Conservation (phyloP, 2,113 vertebrate genomes). For the Tilapia sparmanii region DNA sequence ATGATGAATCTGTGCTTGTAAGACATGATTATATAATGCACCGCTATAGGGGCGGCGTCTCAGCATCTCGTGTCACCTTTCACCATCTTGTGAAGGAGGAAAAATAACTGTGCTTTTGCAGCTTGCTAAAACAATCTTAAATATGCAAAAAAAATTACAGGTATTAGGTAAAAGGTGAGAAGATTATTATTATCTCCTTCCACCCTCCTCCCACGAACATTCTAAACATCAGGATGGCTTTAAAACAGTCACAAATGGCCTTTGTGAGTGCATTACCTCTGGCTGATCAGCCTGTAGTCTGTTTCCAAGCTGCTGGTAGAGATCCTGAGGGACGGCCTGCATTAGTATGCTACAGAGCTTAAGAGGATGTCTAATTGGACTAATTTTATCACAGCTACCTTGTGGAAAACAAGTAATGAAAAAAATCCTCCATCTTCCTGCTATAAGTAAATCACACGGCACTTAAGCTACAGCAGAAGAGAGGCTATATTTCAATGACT, state of each 20-base stretch:
- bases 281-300: conserved; percentile 32
- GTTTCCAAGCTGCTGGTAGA: conserved; percentile 28
- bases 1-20: conserved; percentile 8
- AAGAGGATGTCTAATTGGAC: conserved; percentile 52
- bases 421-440: conserved; percentile 1
- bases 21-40: background rate
- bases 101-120: background rate
- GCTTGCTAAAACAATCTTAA: background rate
- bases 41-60: background rate
- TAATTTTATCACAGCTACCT: conserved; percentile 52
- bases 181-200: background rate
- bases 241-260: conserved; percentile 36
- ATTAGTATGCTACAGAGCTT: conserved; percentile 56
- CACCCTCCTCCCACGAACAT: conserved; percentile 11
- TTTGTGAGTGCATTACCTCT: conserved; percentile 18
- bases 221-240: conserved; percentile 31
- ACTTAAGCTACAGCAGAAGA: background rate
- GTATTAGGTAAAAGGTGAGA: background rate
- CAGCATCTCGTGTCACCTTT: background rate
- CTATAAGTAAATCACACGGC: conserved; percentile 30
- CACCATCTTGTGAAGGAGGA: background rate
- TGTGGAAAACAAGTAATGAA: conserved; percentile 36
- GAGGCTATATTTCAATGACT: background rate
- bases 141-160: background rate
- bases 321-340: conserved; percentile 26